A percentile compares a stretch with the other conserved stretches of the same genome.
Evolutionary conservation across 2,888 invertebrate species (phyloP).

Genomic region (Cosmia pyralina): DNA sequence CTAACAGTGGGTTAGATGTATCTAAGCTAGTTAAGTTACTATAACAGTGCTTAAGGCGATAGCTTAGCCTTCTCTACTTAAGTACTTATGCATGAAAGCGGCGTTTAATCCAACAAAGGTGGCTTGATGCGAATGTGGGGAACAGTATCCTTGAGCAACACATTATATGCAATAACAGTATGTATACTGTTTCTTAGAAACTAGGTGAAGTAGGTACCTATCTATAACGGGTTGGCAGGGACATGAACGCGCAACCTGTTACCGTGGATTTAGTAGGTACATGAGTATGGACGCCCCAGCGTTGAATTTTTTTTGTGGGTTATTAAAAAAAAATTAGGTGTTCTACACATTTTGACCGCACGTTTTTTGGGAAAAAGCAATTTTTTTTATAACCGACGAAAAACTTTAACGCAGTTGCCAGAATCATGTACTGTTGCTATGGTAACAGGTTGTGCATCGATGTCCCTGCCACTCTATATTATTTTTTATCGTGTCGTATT

Average conservation of each 20-base stretch:
- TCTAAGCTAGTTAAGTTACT: constrained; percentile 5
- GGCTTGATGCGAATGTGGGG: constrained; percentile 14
- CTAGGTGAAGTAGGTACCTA: neutral
- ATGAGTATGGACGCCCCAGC: too few relatives aligned
- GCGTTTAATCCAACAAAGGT: constrained; percentile 31
- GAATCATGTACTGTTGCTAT: too few relatives aligned
- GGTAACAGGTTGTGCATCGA: neutral
- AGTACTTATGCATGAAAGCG: constrained; percentile 35
- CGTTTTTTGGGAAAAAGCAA: too few relatives aligned
- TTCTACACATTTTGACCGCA: too few relatives aligned
- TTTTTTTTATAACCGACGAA: too few relatives aligned
- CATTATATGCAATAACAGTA: constrained; percentile 6
- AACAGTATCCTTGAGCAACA: constrained; percentile 20
- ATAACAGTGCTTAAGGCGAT: constrained; percentile 14
- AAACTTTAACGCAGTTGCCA: too few relatives aligned
- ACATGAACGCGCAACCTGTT: too few relatives aligned
- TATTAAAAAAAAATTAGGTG: too few relatives aligned
- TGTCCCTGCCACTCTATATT: too few relatives aligned
- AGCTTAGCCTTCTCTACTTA: constrained; percentile 31
- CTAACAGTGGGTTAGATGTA: neutral
- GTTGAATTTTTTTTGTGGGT: too few relatives aligned
- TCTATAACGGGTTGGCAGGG: too few relatives aligned
- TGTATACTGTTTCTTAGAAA: neutral
- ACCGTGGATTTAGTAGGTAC: too few relatives aligned
- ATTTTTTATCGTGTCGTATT: neutral